phyloP scores from a whole-genome alignment of 2,888 invertebrate species.

The Cryptosula pallasiana region DNA sequence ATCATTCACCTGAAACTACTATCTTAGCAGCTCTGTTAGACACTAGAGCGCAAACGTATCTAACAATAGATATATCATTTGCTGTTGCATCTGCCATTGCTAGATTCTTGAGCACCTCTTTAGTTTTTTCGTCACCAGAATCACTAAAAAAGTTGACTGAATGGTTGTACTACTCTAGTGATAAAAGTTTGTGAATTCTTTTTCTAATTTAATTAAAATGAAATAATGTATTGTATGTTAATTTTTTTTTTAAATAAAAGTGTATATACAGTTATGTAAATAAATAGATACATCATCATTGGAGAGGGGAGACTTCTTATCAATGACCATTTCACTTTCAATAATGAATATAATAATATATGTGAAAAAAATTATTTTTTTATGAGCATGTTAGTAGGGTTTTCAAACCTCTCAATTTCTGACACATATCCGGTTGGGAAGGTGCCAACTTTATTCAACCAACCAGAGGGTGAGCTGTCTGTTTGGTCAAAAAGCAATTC shows the following conservation, averaged over 20 bases:
- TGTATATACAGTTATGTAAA: too few relatives aligned
- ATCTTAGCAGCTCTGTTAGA: constrained; percentile 70
- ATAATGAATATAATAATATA: too few relatives aligned
- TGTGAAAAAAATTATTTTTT: too few relatives aligned
- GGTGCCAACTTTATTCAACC: constrained; percentile 55
- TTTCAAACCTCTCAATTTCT: constrained; percentile 68
- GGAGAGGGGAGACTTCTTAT: too few relatives aligned
- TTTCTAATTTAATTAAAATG: too few relatives aligned
- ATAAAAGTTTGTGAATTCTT: too few relatives aligned
- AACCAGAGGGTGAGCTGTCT: constrained; percentile 29
- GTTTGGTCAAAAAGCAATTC: constrained; percentile 60
- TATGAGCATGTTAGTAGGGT: too few relatives aligned
- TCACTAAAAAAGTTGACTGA: constrained; percentile 17
- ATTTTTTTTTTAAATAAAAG: too few relatives aligned
- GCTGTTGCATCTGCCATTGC: constrained; percentile 49
- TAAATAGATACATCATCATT: too few relatives aligned
- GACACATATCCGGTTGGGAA: constrained; percentile 68
- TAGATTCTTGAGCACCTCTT: constrained; percentile 55
- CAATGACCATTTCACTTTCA: too few relatives aligned
- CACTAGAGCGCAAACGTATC: constrained; percentile 64
- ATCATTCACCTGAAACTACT: constrained; percentile 60
- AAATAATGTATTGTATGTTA: too few relatives aligned
- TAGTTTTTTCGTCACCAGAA: constrained; percentile 31
- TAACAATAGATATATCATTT: constrained; percentile 63
- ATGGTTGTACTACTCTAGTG: too few relatives aligned